Percentiles rank a stretch among this genome's conserved stretches.
Conservation (phyloP, 2,797 vertebrate species). For the Zalophus californianus region DNA sequence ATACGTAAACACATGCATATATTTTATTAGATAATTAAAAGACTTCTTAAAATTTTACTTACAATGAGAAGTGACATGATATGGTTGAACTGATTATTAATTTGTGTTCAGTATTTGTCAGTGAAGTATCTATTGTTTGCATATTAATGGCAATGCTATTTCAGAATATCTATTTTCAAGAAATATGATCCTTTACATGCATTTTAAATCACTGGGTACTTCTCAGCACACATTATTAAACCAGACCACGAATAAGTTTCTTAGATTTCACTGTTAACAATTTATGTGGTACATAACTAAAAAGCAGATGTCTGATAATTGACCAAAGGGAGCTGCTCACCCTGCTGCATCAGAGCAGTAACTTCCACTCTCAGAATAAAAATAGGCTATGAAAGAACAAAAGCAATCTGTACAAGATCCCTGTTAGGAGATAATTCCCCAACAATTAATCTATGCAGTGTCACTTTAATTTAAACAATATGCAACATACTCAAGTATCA, state of each 20-base stretch:
- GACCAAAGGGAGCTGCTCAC: not conserved
- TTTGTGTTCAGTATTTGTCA: not conserved
- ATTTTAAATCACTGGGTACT: not conserved
- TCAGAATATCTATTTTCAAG: not conserved
- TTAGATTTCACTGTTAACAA: conserved; percentile 25
- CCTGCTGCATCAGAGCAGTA: not conserved
- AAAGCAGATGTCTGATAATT: conserved; percentile 58
- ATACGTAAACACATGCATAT: not conserved
- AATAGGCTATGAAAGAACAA: not conserved
- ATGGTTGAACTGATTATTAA: not conserved
- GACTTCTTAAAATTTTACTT: not conserved
- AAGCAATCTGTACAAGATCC: not conserved
- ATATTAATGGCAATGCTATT: not conserved
- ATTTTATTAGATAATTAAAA: conserved; percentile 3
- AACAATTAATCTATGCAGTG: not conserved
- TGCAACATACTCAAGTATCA: not conserved
- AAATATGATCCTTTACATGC: not conserved
- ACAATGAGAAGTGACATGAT: not conserved
- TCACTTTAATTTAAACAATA: not conserved
- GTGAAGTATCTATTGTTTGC: not conserved
- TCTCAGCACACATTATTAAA: not conserved
- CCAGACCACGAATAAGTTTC: not conserved
- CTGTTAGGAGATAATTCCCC: not conserved
- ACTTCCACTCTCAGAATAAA: not conserved
- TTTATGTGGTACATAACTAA: not conserved